phyloP scores from a whole-genome alignment of 2,888 invertebrate species.

The Digitonthophagus gazella region DNA sequence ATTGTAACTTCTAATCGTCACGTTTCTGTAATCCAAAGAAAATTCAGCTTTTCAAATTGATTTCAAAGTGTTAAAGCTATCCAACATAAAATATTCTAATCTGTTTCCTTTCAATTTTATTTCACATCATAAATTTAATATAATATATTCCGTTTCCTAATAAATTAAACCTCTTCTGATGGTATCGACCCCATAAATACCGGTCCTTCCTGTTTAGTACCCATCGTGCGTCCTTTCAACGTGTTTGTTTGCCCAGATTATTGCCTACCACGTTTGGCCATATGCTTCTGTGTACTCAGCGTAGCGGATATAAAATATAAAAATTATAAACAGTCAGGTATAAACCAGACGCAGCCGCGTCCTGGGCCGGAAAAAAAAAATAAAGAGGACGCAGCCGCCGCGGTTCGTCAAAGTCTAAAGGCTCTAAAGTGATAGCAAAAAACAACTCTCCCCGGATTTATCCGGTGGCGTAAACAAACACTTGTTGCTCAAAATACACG shows the following conservation, averaged over 20 bases:
- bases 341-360: slow-evolving; percentile 1
- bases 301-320: slow-evolving; percentile 14
- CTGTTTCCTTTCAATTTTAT: no score
- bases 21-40: no score
- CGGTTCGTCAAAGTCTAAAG: neutral
- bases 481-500: slow-evolving; percentile 6
- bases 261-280: neutral
- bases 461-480: slow-evolving; percentile 1
- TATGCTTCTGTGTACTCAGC: neutral
- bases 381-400: neutral
- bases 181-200: neutral
- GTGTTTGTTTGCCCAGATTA: neutral
- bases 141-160: no score
- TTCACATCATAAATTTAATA: no score
- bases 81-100: no score
- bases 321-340: slow-evolving; percentile 16
- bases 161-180: neutral
- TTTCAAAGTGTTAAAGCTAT: no score
- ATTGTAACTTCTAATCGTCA: no score
- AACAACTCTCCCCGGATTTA: neutral
- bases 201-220: neutral
- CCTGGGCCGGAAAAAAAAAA: neutral
- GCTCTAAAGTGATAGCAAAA: no score
- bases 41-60: no score
- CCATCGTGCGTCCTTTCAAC: neutral